Conservation (phyloP, 2,113 vertebrate species). For the Tringa solitaria region DNA sequence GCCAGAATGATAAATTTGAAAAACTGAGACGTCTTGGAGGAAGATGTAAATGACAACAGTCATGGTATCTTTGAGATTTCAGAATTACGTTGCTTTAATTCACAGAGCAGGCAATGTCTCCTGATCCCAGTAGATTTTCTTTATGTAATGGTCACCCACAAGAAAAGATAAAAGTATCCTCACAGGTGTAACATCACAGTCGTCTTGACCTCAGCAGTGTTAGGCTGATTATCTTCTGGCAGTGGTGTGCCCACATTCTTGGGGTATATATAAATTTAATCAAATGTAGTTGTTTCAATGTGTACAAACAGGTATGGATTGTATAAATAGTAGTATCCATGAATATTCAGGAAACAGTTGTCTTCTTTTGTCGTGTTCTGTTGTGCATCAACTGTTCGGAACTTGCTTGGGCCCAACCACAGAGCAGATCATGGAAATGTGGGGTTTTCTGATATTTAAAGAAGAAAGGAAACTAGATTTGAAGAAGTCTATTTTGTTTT, state of each 20-base stretch:
- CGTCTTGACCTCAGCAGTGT: not conserved
- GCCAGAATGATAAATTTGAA: not conserved
- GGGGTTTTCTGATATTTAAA: not conserved
- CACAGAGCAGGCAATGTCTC: not conserved
- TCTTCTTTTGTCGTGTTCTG: not conserved
- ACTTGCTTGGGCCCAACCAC: not conserved
- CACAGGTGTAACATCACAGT: not conserved
- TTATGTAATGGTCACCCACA: not conserved
- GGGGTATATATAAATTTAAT: too few relatives aligned
- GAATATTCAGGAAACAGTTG: not conserved
- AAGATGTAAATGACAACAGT: not conserved
- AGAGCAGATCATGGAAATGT: not conserved
- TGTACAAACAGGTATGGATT: not conserved
- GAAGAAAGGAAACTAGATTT: not conserved
- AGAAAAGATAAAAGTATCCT: not conserved
- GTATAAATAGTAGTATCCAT: not conserved
- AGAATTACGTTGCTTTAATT: not conserved
- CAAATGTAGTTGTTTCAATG: not conserved
- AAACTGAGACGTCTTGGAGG: not conserved
- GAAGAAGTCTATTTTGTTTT: not conserved
- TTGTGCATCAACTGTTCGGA: not conserved
- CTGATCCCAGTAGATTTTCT: not conserved
- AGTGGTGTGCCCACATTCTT: not conserved
- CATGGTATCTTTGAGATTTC: rapidly evolving
- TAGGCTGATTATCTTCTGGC: not conserved